Conservation (phyloP, 2,797 vertebrate species). For the Danio kyathit region DNA sequence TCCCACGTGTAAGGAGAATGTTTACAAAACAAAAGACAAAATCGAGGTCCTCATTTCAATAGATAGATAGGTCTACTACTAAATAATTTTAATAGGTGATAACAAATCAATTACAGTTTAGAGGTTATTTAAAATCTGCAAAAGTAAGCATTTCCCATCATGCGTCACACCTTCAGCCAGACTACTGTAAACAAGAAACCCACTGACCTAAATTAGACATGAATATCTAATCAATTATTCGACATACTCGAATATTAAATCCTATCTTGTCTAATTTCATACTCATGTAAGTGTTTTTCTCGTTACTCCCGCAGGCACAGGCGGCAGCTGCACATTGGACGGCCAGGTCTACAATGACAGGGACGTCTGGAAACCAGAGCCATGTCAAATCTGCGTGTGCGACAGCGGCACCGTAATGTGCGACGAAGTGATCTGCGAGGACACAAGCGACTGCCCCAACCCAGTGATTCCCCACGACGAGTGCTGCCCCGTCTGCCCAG, state of each 20-base stretch:
- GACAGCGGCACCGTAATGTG: conserved; percentile 83
- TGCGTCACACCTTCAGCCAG: not conserved
- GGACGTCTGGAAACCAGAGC: conserved; percentile 86
- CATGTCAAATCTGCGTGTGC: conserved; percentile 86
- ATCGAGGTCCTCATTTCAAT: not conserved
- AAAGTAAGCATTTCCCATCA: conserved; percentile 9
- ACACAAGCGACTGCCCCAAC: conserved; percentile 76
- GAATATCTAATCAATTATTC: not conserved
- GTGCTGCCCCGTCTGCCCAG: conserved; percentile 85
- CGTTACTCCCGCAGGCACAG: conserved; percentile 58
- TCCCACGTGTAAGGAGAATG: not conserved
- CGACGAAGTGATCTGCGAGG: conserved; percentile 82
- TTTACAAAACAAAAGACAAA: not conserved
- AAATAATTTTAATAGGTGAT: not conserved
- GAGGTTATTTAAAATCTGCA: not conserved
- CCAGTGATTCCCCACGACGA: conserved; percentile 77
- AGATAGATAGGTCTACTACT: not conserved
- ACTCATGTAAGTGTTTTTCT: not conserved
- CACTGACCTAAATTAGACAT: not conserved
- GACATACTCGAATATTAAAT: not conserved
- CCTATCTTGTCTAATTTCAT: not conserved
- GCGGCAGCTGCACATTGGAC: conserved; percentile 78
- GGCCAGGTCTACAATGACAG: conserved; percentile 79
- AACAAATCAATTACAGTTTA: not conserved
- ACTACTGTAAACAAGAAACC: not conserved